These are phyloP conservation scores for Caenorhabditis sp. DNA, from an alignment of 2,888 invertebrate species.

Conservation along the genomic window DNA sequence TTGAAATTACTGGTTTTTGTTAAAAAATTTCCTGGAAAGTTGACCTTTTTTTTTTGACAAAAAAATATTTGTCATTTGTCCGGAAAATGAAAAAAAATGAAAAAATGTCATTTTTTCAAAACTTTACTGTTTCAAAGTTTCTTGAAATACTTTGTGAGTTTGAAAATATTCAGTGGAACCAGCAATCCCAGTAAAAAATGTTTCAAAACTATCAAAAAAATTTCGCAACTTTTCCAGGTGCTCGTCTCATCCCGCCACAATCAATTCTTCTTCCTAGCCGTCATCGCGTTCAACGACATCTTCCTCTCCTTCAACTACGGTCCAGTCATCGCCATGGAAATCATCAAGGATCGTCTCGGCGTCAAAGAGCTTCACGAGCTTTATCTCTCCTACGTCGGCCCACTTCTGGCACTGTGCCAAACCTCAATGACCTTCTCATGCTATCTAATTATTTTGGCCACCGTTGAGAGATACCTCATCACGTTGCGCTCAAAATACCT, in stretches of 20 bases:
- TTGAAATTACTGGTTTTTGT: no score
- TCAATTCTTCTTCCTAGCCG: slow-evolving; percentile 68
- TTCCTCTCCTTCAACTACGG: slow-evolving; percentile 69
- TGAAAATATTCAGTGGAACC: no score
- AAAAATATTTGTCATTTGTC: no score
- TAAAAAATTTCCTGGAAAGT: no score
- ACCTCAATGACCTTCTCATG: slow-evolving; percentile 67
- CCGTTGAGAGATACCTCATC: slow-evolving; percentile 61
- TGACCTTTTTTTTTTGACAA: no score
- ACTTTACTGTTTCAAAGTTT: no score
- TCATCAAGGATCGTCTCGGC: slow-evolving; percentile 62
- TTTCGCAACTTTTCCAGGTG: slow-evolving; percentile 42
- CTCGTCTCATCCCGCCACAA: slow-evolving; percentile 58
- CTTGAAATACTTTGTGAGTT: no score
- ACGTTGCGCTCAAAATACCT: slow-evolving; percentile 47
- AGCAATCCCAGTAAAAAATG: no score
- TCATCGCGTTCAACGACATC: slow-evolving; percentile 65
- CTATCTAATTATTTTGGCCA: slow-evolving; percentile 65
- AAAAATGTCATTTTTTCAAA: no score
- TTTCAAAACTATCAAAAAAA: no score
- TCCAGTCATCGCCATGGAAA: slow-evolving; percentile 69
- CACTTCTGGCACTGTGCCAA: slow-evolving; percentile 64
- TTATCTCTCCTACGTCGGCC: slow-evolving; percentile 63
- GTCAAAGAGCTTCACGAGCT: slow-evolving; percentile 56
- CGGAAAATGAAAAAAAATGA: no score